Conservation (phyloP, 2,113 vertebrate species). For the Nymphicus hollandicus region DNA sequence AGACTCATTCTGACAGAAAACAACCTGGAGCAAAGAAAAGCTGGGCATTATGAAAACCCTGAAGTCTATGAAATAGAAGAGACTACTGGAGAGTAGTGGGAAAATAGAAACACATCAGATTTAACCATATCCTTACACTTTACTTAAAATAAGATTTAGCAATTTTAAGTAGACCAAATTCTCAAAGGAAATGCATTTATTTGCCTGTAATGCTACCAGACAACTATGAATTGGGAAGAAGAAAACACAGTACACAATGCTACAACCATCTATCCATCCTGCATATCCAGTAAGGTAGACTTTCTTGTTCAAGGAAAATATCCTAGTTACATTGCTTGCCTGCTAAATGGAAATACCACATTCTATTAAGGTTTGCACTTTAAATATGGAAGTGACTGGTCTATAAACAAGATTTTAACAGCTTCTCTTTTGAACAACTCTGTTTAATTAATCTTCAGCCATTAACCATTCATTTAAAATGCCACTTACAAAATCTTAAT, state of each 20-base stretch:
- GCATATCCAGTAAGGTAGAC: not conserved
- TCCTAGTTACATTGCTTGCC: not conserved
- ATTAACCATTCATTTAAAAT: slow-evolving; percentile 82
- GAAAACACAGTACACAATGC: not conserved
- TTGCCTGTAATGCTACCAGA: not conserved
- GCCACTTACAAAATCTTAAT: slow-evolving; percentile 77
- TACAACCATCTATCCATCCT: not conserved
- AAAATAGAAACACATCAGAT: not conserved
- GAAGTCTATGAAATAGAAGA: not conserved
- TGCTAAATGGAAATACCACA: slow-evolving; percentile 51
- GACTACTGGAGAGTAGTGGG: not conserved
- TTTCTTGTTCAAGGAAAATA: not conserved
- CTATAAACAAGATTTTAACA: slow-evolving; percentile 74
- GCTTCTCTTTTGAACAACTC: slow-evolving; percentile 76
- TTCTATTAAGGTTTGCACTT: slow-evolving; percentile 50
- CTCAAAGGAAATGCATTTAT: slow-evolving; percentile 11
- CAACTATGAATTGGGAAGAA: slow-evolving; percentile 14
- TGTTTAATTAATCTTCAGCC: slow-evolving; percentile 81
- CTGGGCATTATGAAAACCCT: not conserved
- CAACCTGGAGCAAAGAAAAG: not conserved
- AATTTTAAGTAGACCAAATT: slow-evolving; percentile 1
- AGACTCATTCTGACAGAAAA: not conserved
- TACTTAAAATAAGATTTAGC: not conserved
- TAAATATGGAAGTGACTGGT: slow-evolving; percentile 48
- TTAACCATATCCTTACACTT: not conserved